Evolutionary conservation across 2,888 invertebrate genomes (phyloP).

Genomic region (Sepiola atlantica): DNA sequence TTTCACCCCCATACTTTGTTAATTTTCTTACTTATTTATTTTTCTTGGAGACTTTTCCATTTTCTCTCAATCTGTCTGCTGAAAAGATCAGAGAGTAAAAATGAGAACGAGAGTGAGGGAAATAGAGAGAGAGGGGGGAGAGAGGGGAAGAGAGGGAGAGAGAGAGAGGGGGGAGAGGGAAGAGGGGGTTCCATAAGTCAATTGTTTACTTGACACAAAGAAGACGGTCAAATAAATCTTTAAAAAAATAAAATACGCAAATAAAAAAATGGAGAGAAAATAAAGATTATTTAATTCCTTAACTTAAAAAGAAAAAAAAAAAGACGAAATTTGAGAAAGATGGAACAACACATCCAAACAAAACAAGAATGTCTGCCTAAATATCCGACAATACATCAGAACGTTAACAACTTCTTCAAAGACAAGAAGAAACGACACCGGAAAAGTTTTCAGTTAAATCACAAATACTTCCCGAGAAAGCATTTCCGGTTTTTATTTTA

Average conservation of each 20-base stretch:
- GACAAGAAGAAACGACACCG: neutral
- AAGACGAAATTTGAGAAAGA: neutral
- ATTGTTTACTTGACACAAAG: neutral
- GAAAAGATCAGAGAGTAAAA: neutral
- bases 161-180: too few relatives aligned
- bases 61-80: neutral
- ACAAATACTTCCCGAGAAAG: neutral
- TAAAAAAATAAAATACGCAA: neutral
- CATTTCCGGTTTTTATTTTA: neutral
- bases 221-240: neutral
- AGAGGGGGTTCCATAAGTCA: too few relatives aligned
- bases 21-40: neutral
- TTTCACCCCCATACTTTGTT: neutral
- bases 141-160: too few relatives aligned
- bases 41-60: neutral
- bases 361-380: neutral
- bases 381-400: neutral
- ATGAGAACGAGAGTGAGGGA: too few relatives aligned
- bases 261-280: neutral
- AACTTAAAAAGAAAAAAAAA: neutral
- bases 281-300: neutral
- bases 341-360: neutral
- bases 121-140: too few relatives aligned
- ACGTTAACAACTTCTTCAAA: neutral
- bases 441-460: neutral